Evolutionary conservation across 2,113 vertebrate species (phyloP).

Genomic region (Gasterosteus nipponicus): DNA sequence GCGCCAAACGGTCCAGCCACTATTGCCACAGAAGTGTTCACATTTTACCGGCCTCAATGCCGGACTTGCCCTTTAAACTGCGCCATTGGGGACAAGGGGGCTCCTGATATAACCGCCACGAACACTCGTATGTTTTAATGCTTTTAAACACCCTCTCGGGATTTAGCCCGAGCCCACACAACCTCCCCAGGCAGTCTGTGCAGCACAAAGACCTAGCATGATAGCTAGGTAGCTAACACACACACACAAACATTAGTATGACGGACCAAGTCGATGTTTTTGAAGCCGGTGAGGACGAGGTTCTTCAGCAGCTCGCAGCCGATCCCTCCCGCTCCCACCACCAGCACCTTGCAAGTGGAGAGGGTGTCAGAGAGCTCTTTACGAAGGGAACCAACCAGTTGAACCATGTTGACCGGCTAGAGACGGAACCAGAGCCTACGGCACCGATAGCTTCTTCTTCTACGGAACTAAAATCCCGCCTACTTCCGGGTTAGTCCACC

Average conservation of each 20-base stretch:
- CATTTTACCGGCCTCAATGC: not conserved
- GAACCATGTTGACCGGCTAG: slow-evolving; percentile 79
- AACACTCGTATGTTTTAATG: not conserved
- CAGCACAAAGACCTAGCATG: slow-evolving; percentile 66
- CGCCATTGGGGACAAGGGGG: rapidly evolving
- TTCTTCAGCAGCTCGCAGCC: slow-evolving; percentile 97
- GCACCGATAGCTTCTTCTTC: slow-evolving; percentile 48
- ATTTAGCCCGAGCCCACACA: slow-evolving; percentile 25
- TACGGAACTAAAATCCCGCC: slow-evolving; percentile 8
- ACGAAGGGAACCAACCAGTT: slow-evolving; percentile 85
- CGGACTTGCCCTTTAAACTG: rapidly evolving
- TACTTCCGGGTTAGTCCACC: slow-evolving; percentile 19
- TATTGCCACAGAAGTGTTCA: not conserved
- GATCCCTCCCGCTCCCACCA: slow-evolving; percentile 95
- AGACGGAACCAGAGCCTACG: slow-evolving; percentile 38
- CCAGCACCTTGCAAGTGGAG: slow-evolving; percentile 85
- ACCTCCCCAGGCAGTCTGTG: not conserved
- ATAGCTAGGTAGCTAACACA: slow-evolving; percentile 38
- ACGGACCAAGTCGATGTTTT: slow-evolving; percentile 93
- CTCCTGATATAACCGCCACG: not conserved
- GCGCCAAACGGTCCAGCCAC: slow-evolving; percentile 60
- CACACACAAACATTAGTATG: slow-evolving; percentile 42
- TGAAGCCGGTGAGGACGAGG: slow-evolving; percentile 93
- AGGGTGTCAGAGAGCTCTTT: slow-evolving; percentile 89
- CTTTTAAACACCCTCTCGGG: slow-evolving; percentile 4